Evolutionary conservation across 1,140 invertebrate species (phyloP).

Genomic region (Aphis craccivora): DNA sequence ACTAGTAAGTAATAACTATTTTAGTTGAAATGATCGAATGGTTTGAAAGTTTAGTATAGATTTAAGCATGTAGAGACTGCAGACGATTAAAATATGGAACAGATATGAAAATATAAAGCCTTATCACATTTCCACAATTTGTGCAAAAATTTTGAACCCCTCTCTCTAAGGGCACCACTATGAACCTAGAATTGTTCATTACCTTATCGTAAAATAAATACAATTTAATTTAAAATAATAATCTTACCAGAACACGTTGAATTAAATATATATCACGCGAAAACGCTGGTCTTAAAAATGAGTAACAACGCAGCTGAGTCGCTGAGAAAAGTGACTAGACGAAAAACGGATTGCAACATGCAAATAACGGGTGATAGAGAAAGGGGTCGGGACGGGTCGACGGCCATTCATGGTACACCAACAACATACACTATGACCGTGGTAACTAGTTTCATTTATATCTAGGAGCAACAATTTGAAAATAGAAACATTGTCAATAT

Average conservation of each 20-base stretch:
- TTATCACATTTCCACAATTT: constrained; percentile 24
- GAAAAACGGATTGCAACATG: constrained; percentile 52
- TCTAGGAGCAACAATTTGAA: constrained; percentile 31
- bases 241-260: constrained; percentile 35
- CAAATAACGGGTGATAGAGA: constrained; percentile 11
- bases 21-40: neutral
- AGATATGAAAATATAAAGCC: neutral
- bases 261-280: neutral
- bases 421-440: neutral
- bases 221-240: neutral
- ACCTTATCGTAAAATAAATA: neutral
- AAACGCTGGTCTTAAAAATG: neutral
- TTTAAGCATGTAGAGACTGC: neutral
- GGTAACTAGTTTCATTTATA: constrained; percentile 16
- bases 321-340: constrained; percentile 52
- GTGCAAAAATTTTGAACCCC: neutral
- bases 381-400: constrained; percentile 18
- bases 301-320: constrained; percentile 35
- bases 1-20: no score
- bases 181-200: no score
- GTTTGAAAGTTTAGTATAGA: neutral
- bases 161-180: no score
- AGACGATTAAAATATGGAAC: neutral
- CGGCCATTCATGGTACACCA: constrained; percentile 46
- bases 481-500: neutral